A percentile compares a stretch with the other conserved stretches of the same genome.
Conservation (phyloP, 2,113 vertebrate species). For the Sebastes fasciatus region DNA sequence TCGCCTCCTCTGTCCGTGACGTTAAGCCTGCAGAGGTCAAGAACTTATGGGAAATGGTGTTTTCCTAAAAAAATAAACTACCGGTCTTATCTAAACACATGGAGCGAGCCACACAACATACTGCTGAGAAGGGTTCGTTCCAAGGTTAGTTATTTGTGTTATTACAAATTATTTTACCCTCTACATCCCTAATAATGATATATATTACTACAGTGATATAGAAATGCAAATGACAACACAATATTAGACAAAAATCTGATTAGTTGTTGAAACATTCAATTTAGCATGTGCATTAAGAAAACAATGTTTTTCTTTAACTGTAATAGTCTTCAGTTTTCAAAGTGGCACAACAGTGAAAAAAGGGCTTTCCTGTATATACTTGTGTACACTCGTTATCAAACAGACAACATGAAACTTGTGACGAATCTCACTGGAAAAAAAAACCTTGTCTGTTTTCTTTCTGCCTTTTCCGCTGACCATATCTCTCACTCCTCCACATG, state of each 20-base stretch:
- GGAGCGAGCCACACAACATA: not conserved
- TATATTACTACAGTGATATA: not conserved
- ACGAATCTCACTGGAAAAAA: slow-evolving; percentile 32
- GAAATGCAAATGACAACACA: not conserved
- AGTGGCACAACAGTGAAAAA: not conserved
- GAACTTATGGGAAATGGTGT: not conserved
- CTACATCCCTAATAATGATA: not conserved
- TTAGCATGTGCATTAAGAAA: not conserved
- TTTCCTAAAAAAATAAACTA: not conserved
- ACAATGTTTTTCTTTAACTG: not conserved
- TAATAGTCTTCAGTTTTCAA: not conserved
- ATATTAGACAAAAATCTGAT: not conserved
- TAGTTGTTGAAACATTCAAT: not conserved
- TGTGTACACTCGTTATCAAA: slow-evolving; percentile 16
- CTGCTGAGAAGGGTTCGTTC: not conserved
- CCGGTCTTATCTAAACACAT: not conserved
- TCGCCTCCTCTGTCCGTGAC: not conserved
- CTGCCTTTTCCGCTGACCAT: slow-evolving; percentile 38
- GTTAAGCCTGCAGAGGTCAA: not conserved
- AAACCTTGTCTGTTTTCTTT: slow-evolving; percentile 44
- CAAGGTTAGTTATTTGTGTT: not conserved
- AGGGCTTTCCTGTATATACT: not conserved
- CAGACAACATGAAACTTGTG: slow-evolving; percentile 11
- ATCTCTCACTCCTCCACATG: slow-evolving; percentile 56
- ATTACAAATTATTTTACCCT: not conserved